Percentiles rank a stretch among this genome's conserved stretches.
Conservation (phyloP, 2,113 vertebrate species). For the Phoxinus phoxinus region DNA sequence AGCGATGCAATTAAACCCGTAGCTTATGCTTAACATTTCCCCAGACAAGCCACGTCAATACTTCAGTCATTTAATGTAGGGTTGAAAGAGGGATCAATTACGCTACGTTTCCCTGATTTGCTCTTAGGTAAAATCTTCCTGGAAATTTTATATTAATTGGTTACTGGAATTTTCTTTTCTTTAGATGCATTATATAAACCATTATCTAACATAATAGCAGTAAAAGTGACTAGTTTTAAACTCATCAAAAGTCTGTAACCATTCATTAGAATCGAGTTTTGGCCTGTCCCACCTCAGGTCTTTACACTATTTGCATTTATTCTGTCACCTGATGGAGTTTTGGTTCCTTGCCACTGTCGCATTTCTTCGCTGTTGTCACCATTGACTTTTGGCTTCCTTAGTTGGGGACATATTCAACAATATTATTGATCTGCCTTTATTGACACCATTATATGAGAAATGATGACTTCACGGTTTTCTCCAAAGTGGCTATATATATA, state of each 20-base stretch:
- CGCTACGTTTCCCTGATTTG: not conserved
- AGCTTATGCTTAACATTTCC: slow-evolving; percentile 14
- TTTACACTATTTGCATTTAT: too few species aligned
- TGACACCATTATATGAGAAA: too few species aligned
- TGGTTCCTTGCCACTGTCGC: too few species aligned
- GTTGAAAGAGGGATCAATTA: slow-evolving; percentile 30
- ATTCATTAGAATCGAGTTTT: not conserved
- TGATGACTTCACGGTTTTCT: too few species aligned
- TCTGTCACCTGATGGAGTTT: too few species aligned
- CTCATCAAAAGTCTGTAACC: not conserved
- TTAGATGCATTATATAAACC: not conserved
- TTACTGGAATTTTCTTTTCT: not conserved
- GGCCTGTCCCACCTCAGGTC: not conserved
- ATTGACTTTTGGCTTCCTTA: too few species aligned
- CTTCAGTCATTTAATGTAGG: slow-evolving; percentile 35
- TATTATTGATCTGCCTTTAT: too few species aligned
- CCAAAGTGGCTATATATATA: too few species aligned
- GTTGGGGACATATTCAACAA: too few species aligned
- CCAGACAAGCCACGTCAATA: not conserved
- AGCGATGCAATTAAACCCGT: slow-evolving; percentile 39
- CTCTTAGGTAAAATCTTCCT: not conserved
- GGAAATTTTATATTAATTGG: not conserved
- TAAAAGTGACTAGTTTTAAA: not conserved
- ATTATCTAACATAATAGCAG: not conserved
- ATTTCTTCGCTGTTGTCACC: too few species aligned